Evolutionary conservation across 2,113 vertebrate genomes (phyloP).

Genomic region (Vanacampus margaritifer): DNA sequence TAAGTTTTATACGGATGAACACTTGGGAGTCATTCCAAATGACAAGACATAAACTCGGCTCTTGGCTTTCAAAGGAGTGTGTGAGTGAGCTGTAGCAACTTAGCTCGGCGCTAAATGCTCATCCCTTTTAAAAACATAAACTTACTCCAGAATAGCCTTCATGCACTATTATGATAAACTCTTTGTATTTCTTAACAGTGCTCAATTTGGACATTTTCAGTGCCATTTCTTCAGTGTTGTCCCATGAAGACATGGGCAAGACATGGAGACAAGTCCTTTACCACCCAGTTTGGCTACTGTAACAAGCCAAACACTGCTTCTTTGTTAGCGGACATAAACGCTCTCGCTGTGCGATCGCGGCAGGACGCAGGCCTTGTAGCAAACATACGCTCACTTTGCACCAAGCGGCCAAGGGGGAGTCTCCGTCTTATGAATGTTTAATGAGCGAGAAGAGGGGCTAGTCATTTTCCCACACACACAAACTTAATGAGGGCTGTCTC

Average conservation of each 20-base stretch:
- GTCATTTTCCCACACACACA: constrained; percentile 42
- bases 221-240: too few species aligned
- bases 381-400: constrained; percentile 30
- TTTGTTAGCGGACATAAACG: constrained; percentile 46
- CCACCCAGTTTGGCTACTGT: constrained; percentile 4
- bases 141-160: too few species aligned
- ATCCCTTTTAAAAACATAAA: too few species aligned
- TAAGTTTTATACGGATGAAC: too few species aligned
- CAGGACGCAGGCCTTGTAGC: constrained; percentile 33
- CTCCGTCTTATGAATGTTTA: constrained; percentile 51
- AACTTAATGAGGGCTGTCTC: constrained; percentile 60
- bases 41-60: too few species aligned
- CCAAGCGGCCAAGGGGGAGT: constrained; percentile 27
- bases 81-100: too few species aligned
- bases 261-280: constrained; percentile 18
- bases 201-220: too few species aligned
- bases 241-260: background rate
- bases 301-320: constrained; percentile 41
- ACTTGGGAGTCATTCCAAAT: too few species aligned
- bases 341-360: constrained; percentile 36
- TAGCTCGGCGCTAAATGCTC: too few species aligned
- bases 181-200: too few species aligned
- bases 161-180: too few species aligned
- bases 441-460: constrained; percentile 33
- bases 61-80: too few species aligned